These are phyloP conservation scores for Drosophila imparisetae DNA, from an alignment of 2,888 invertebrate species.

Conservation along the genomic window DNA sequence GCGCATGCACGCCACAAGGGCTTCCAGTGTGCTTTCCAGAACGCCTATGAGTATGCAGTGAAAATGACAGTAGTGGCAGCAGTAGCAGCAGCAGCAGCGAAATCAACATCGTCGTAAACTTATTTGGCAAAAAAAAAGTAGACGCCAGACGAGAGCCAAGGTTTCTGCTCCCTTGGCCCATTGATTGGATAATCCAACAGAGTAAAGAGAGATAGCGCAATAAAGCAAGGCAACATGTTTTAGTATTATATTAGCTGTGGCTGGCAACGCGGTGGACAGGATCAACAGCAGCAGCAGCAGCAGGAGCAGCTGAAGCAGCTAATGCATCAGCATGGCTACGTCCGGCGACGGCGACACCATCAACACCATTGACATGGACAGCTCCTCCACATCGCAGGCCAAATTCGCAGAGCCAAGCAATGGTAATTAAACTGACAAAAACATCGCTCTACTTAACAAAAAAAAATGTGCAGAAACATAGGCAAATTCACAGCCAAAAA, in stretches of 20 bases:
- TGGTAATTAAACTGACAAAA: slow-evolving; percentile 59
- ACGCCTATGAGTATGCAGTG: slow-evolving; percentile 77
- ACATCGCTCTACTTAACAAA: background rate
- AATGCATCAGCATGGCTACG: slow-evolving; percentile 88
- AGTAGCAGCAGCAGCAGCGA: slow-evolving; percentile 53
- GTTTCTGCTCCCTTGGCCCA: slow-evolving; percentile 68
- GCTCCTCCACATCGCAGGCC: slow-evolving; percentile 87
- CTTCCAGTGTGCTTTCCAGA: slow-evolving; percentile 65
- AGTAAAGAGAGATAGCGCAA: slow-evolving; percentile 2
- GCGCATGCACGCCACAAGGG: slow-evolving; percentile 46
- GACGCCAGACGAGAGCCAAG: slow-evolving; percentile 72
- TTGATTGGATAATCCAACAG: slow-evolving; percentile 66
- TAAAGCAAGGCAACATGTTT: slow-evolving; percentile 58
- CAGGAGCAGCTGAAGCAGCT: slow-evolving; percentile 38
- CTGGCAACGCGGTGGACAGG: slow-evolving; percentile 32
- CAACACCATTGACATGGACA: slow-evolving; percentile 92
- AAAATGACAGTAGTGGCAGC: slow-evolving; percentile 75
- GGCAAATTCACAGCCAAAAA: slow-evolving; percentile 47
- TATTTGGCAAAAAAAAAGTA: slow-evolving; percentile 40
- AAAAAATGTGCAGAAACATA: slow-evolving; percentile 16
- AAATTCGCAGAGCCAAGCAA: slow-evolving; percentile 86
- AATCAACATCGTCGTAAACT: slow-evolving; percentile 67
- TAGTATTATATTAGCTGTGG: slow-evolving; percentile 50
- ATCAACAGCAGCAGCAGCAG: slow-evolving; percentile 15
- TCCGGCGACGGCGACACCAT: slow-evolving; percentile 89